Conservation (phyloP, 2,888 invertebrate species). For the Rhamphomyia laevipes region DNA sequence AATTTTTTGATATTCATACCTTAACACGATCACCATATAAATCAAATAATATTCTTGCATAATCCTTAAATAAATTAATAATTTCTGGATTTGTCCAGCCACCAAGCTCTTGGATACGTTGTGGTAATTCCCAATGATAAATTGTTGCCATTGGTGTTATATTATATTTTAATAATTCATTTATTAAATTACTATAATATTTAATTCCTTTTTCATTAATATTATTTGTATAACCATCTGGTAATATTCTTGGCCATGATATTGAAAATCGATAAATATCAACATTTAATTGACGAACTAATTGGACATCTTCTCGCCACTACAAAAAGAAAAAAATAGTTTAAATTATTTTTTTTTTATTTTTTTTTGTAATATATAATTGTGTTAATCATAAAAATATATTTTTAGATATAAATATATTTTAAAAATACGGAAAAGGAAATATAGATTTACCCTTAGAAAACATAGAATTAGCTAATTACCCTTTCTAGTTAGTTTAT, state of each 20-base stretch:
- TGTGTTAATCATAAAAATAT: no score
- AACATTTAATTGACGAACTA: constrained; percentile 50
- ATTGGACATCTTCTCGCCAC: constrained; percentile 48
- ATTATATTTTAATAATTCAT: constrained; percentile 51
- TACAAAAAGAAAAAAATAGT: constrained; percentile 18
- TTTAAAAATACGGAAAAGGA: no score
- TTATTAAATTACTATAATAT: constrained; percentile 66
- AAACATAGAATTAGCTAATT: no score
- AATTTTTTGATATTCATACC: constrained; percentile 11
- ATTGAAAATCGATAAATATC: constrained; percentile 60
- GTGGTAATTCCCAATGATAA: constrained; percentile 61
- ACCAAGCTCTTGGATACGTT: constrained; percentile 50
- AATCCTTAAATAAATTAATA: constrained; percentile 51
- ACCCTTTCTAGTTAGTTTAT: no score
- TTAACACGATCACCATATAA: constrained; percentile 52
- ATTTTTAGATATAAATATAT: no score
- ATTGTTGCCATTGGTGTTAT: constrained; percentile 61
- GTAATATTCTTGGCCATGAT: constrained; percentile 65
- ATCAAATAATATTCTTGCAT: constrained; percentile 48
- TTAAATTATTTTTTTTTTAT: no score
- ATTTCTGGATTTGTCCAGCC: constrained; percentile 58
- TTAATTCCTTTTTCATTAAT: constrained; percentile 58
- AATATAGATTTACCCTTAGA: no score
- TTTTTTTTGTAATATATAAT: no score
- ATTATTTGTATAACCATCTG: constrained; percentile 51